A percentile compares a stretch with the other conserved stretches of the same genome.
Evolutionary conservation across 2,797 vertebrate species (phyloP).

Genomic region (Fringilla coelebs): DNA sequence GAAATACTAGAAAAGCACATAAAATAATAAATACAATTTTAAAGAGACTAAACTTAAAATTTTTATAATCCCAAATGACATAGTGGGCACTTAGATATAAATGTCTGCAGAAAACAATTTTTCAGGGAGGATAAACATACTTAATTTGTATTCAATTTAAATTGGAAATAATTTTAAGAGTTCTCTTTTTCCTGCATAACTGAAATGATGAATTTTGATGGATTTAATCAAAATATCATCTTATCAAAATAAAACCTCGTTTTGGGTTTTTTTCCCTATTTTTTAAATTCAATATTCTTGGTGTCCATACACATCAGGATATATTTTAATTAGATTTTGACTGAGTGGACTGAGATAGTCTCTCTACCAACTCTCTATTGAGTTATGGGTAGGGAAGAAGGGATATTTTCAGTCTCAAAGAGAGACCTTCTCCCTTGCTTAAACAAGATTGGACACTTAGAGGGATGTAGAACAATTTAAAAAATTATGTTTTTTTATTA

Average conservation of each 20-base stretch:
- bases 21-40: background rate
- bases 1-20: background rate
- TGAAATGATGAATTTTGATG: background rate
- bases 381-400: background rate
- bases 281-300: background rate
- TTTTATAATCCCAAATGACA: background rate
- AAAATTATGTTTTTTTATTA: background rate
- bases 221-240: background rate
- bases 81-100: background rate
- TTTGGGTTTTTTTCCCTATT: rapidly evolving
- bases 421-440: background rate
- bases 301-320: background rate
- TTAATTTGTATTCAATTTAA: background rate
- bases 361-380: background rate
- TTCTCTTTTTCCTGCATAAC: background rate
- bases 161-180: background rate
- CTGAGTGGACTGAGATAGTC: background rate
- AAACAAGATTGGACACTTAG: background rate
- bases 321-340: background rate
- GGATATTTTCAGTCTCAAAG: background rate
- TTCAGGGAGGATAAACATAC: background rate
- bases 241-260: background rate
- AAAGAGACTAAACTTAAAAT: background rate
- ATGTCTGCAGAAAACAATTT: background rate
- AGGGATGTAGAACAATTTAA: background rate